Conservation (phyloP, 2,888 invertebrate genomes). For the Drosophila diplacantha region DNA sequence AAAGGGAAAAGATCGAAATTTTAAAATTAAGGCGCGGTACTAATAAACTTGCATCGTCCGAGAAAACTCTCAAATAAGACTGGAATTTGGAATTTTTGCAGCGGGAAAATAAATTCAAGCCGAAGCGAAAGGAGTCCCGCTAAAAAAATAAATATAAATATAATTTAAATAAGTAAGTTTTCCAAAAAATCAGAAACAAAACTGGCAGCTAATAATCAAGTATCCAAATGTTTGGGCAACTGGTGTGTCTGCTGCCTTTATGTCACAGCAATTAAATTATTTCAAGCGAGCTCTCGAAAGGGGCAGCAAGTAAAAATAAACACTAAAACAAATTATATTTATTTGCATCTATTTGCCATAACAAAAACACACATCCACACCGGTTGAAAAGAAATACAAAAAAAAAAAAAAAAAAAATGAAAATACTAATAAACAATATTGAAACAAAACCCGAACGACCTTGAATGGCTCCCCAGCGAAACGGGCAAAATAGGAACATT, state of each 20-base stretch:
- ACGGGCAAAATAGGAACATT: slow-evolving; percentile 30
- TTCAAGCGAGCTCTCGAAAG: slow-evolving; percentile 28
- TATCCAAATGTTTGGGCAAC: slow-evolving; percentile 37
- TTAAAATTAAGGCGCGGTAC: too few species aligned
- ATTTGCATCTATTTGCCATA: slow-evolving; percentile 47
- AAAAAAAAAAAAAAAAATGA: slow-evolving; percentile 13
- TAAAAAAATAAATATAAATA: too few species aligned
- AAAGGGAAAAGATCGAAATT: too few species aligned
- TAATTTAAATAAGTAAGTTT: too few species aligned
- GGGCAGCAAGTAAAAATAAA: slow-evolving; percentile 31
- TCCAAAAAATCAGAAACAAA: slow-evolving; percentile 8
- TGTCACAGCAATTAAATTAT: slow-evolving; percentile 56
- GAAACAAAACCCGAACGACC: slow-evolving; percentile 34
- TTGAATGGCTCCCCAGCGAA: slow-evolving; percentile 26
- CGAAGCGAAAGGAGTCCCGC: too few species aligned
- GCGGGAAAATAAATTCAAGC: too few species aligned
- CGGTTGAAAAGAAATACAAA: too few species aligned
- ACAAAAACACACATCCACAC: slow-evolving; percentile 25
- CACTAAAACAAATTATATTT: slow-evolving; percentile 41
- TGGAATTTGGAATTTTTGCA: too few species aligned
- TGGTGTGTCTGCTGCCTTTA: slow-evolving; percentile 33
- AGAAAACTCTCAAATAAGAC: too few species aligned
- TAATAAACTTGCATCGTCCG: too few species aligned
- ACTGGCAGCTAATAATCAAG: slow-evolving; percentile 8
- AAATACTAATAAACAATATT: slow-evolving; percentile 18